Evolutionary conservation across 2,113 vertebrate species (phyloP), one percentile per base, ranked within the genome.

Genomic region (Emydura subglobosa): DNA sequence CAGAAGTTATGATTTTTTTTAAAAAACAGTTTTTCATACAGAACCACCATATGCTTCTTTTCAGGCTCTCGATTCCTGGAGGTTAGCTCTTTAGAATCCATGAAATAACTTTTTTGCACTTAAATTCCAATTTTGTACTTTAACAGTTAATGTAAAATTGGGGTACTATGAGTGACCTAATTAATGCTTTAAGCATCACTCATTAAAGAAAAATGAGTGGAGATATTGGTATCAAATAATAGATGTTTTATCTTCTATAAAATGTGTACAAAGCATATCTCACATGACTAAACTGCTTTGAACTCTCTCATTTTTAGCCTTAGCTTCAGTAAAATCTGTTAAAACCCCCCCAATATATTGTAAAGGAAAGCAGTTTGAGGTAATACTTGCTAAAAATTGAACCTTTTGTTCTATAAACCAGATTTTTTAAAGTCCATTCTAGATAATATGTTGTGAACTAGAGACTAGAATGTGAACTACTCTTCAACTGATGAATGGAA

Each of bases 391-490:
- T 91, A 49, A 82, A 95, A 95, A 31, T 31, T 82, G n/a, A 65
- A 12, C 8, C 42, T 93, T 91, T 91, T 89, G 5, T 68, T 68
- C 25, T 91, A 50, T 17, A 82, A 47, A 49, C 39, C 2, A 92
- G 72, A 91, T 16, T 19, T 51, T 80, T 80, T 53, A 16, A 27
- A 14, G n/a, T 39, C n/a, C 21, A 4, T 72, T 61, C 5, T 87
- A 34, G 79, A 83, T 53, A 79, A 44, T 9, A 27, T 88, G 82
- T 89, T 91, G 54, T 61, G 54, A 86, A 3, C 72, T 86, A 39
- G 87, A 93, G 61, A 31, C 89, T 92, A 87, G 81, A 93, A 81
- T 74, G 76, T 82, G 91, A 96, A 79, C 42, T 80, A 79, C 42
- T 80, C 31, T 5, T 11, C 10, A 4, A 72, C 79, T 91, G 59